Evolutionary conservation across 2,113 vertebrate species (phyloP).

Genomic region (Cervus canadensis): DNA sequence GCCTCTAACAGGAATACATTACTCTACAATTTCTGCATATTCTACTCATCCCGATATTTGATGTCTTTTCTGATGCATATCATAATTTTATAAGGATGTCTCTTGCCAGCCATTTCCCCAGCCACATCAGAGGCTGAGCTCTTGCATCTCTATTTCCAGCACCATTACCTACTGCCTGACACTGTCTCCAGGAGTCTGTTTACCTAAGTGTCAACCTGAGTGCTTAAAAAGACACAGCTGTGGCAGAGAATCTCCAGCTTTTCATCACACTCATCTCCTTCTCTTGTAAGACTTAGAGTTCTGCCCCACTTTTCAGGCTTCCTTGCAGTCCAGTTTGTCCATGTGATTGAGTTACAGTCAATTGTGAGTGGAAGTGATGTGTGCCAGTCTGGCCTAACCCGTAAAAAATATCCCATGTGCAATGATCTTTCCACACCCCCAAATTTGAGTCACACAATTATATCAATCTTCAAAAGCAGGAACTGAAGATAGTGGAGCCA

Average conservation of each 20-base stretch:
- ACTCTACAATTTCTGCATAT: background rate
- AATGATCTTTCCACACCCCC: background rate
- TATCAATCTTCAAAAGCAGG: background rate
- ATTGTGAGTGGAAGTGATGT: background rate
- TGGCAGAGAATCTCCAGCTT: background rate
- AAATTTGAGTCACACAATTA: background rate
- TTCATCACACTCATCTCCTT: background rate
- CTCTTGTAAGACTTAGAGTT: background rate
- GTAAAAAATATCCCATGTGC: background rate
- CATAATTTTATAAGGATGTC: background rate
- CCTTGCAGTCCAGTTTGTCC: background rate
- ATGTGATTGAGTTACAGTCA: background rate
- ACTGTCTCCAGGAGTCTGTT: background rate
- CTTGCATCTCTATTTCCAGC: background rate
- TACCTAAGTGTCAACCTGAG: background rate
- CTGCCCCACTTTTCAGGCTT: background rate
- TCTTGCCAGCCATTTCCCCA: background rate
- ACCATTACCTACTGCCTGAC: background rate
- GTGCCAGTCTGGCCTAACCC: background rate
- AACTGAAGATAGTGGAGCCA: background rate
- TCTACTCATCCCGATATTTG: background rate
- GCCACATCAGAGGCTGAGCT: background rate
- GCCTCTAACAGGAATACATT: background rate
- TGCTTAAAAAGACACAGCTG: background rate
- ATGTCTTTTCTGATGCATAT: background rate